Percentiles rank a stretch among this genome's conserved stretches.
Evolutionary conservation across 2,888 invertebrate genomes (phyloP).

Genomic region (Protophormia terraenovae): DNA sequence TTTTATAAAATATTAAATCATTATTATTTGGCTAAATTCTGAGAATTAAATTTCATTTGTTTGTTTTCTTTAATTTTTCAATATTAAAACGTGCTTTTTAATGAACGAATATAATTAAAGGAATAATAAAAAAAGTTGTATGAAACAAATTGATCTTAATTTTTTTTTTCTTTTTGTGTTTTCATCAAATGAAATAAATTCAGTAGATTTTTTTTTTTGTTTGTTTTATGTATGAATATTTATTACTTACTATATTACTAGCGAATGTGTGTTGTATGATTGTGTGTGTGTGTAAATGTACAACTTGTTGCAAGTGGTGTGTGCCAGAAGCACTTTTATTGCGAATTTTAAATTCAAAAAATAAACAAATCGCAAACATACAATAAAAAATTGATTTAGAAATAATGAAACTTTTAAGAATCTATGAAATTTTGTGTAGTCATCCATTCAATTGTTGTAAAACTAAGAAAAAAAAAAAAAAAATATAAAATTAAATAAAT

Average conservation of each 20-base stretch:
- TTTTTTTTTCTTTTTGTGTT: background rate
- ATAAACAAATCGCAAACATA: conserved; percentile 17
- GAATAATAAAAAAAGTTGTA: background rate
- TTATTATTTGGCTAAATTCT: conserved; percentile 34
- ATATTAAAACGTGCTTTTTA: conserved; percentile 57
- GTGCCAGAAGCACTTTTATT: conserved; percentile 28
- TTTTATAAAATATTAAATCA: conserved; percentile 47
- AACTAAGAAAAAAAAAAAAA: background rate
- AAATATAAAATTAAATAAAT: conserved; percentile 16
- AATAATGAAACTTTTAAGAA: conserved; percentile 42
- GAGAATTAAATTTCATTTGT: conserved; percentile 22
- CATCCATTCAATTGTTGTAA: conserved; percentile 38
- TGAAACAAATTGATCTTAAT: conserved; percentile 31
- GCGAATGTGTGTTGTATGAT: background rate
- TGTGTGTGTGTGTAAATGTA: background rate
- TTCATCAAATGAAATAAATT: conserved; percentile 20
- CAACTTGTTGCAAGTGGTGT: conserved; percentile 30
- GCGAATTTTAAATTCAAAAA: background rate
- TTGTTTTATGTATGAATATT: background rate
- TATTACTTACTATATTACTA: background rate
- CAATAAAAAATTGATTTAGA: conserved; percentile 34
- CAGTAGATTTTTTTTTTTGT: conserved; percentile 8
- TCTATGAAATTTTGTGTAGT: conserved; percentile 33
- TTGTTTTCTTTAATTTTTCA: conserved; percentile 16
- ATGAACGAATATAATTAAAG: conserved; percentile 27